These are phyloP conservation scores for Euwallacea similis DNA, from an alignment of 1,140 invertebrate species.

Conservation along the genomic window DNA sequence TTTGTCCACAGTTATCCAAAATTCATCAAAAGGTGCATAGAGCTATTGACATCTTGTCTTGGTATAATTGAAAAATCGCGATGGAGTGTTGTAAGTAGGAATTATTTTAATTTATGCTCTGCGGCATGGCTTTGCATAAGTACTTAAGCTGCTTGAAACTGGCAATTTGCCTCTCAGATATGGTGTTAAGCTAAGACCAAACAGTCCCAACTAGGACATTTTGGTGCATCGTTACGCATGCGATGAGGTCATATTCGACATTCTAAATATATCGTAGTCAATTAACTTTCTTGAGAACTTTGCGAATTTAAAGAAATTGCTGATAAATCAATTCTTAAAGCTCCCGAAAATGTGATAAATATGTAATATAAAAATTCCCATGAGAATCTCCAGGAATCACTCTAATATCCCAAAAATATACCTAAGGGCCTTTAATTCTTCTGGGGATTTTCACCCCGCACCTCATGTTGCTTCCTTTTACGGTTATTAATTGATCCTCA, in stretches of 20 bases:
- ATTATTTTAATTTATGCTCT: conserved; percentile 2
- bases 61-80: conserved; percentile 28
- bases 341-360: too few species aligned
- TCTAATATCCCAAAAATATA: too few species aligned
- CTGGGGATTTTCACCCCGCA: too few species aligned
- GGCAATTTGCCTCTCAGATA: background rate
- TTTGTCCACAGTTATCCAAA: conserved; percentile 26
- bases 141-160: background rate
- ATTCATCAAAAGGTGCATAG: conserved; percentile 23
- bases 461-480: too few species aligned
- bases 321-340: too few species aligned
- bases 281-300: too few species aligned
- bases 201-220: background rate
- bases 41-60: conserved; percentile 26
- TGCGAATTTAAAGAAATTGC: too few species aligned
- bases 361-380: too few species aligned
- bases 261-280: too few species aligned
- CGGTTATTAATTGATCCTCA: too few species aligned
- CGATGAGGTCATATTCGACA: background rate
- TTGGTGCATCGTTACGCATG: background rate
- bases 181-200: background rate
- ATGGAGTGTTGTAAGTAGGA: conserved; percentile 30
- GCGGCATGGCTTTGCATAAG: conserved; percentile 1
- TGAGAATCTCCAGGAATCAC: too few species aligned
- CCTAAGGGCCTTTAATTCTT: too few species aligned